phyloP scores from a whole-genome alignment of 2,113 vertebrate genomes.

The Aramus guarauna region DNA sequence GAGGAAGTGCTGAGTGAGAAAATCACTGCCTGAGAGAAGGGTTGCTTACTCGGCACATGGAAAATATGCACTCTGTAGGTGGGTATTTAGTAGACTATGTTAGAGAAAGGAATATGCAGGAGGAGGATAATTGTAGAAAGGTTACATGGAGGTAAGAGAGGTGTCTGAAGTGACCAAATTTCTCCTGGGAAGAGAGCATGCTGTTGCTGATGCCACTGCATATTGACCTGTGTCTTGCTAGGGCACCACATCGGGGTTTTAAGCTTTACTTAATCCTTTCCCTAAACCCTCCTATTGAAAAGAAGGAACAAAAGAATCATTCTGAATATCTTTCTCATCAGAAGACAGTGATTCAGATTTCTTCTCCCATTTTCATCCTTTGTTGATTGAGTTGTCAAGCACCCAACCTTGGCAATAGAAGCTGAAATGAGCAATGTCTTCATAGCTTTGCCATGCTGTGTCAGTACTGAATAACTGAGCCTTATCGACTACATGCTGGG shows the following conservation, averaged over 20 bases:
- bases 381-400: constrained; percentile 55
- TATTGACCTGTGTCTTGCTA: not conserved
- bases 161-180: not conserved
- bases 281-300: not conserved
- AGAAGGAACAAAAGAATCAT: constrained; percentile 15
- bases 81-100: constrained; percentile 16
- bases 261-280: not conserved
- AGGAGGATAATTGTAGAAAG: not conserved
- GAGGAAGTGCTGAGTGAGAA: constrained; percentile 65
- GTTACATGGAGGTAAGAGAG: not conserved
- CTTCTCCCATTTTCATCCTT: constrained; percentile 37
- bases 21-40: constrained; percentile 42
- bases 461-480: constrained; percentile 46
- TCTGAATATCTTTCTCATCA: constrained; percentile 35
- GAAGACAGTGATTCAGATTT: constrained; percentile 28
- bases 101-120: not conserved
- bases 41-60: constrained; percentile 5
- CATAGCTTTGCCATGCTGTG: constrained; percentile 40
- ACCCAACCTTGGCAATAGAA: constrained; percentile 26
- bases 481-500: constrained; percentile 42
- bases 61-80: constrained; percentile 55
- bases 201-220: not conserved
- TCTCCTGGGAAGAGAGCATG: not conserved
- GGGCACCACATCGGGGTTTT: not conserved
- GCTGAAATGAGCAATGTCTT: constrained; percentile 52